Evolutionary conservation across 1,140 invertebrate genomes (phyloP).

Genomic region (Holcopasites calliopsidis): DNA sequence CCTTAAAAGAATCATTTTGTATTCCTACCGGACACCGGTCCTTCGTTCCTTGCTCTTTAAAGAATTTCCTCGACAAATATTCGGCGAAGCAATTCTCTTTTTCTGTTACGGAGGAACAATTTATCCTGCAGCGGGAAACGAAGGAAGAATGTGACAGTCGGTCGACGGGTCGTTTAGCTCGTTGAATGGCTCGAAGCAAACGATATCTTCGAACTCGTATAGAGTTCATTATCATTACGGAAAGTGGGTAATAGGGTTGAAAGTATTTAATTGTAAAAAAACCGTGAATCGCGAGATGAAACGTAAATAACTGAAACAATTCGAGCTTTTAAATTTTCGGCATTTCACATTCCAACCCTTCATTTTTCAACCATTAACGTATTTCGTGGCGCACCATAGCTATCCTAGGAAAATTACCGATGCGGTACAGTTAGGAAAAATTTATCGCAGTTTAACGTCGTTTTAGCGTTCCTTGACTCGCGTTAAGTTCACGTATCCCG

Average conservation of each 20-base stretch:
- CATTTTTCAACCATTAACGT: conserved; percentile 36
- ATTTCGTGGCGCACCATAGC: conserved; percentile 19
- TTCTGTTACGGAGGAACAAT: conserved; percentile 30
- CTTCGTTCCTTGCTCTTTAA: neutral
- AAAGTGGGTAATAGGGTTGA: neutral
- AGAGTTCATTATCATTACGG: conserved; percentile 49
- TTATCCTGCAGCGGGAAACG: neutral
- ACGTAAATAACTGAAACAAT: conserved; percentile 33
- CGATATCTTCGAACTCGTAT: conserved; percentile 47
- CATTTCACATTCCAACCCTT: conserved; percentile 23
- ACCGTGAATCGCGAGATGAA: neutral
- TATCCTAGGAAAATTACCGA: neutral
- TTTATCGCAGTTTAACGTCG: conserved; percentile 9
- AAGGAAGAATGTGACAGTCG: conserved; percentile 1
- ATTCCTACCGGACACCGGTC: neutral
- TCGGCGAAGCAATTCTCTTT: neutral
- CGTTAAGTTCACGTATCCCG: neutral
- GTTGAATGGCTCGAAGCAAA: conserved; percentile 21
- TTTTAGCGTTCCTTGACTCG: neutral
- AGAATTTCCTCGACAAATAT: neutral
- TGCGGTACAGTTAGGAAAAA: neutral
- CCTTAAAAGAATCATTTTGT: neutral
- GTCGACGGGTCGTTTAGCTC: conserved; percentile 11
- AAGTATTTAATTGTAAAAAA: conserved; percentile 29
- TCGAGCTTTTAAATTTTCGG: conserved; percentile 38